Conservation (phyloP, 2,888 invertebrate species). For the Thera britannica region DNA sequence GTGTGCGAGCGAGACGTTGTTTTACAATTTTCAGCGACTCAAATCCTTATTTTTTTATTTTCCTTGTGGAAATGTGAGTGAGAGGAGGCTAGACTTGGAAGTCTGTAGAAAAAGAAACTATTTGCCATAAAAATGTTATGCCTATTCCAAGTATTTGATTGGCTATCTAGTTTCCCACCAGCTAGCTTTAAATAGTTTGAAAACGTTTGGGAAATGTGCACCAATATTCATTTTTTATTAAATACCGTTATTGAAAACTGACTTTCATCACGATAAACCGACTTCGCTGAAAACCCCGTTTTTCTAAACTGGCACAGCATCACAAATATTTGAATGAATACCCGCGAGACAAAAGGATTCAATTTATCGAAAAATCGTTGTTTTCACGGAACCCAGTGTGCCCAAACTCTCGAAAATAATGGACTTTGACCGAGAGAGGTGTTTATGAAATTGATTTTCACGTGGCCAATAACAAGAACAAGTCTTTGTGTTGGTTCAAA, state of each 20-base stretch:
- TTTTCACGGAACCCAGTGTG: constrained; percentile 27
- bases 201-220: no score
- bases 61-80: no score
- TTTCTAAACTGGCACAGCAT: constrained; percentile 25
- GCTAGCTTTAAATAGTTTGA: no score
- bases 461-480: constrained; percentile 22
- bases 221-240: background rate
- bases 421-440: constrained; percentile 27
- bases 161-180: no score
- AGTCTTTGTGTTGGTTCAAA: constrained; percentile 14
- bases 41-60: no score
- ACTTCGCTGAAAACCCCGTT: constrained; percentile 24
- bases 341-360: constrained; percentile 42
- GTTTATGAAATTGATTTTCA: constrained; percentile 36
- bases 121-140: no score
- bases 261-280: constrained; percentile 23
- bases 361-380: constrained; percentile 45
- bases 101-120: no score
- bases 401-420: constrained; percentile 31
- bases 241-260: constrained; percentile 16
- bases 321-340: constrained; percentile 40
- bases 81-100: no score
- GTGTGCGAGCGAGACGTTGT: no score
- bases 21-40: no score
- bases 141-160: no score